These are phyloP conservation scores for Pelecanoides urinatrix DNA, from an alignment of 2,113 vertebrate genomes.

Conservation along the genomic window DNA sequence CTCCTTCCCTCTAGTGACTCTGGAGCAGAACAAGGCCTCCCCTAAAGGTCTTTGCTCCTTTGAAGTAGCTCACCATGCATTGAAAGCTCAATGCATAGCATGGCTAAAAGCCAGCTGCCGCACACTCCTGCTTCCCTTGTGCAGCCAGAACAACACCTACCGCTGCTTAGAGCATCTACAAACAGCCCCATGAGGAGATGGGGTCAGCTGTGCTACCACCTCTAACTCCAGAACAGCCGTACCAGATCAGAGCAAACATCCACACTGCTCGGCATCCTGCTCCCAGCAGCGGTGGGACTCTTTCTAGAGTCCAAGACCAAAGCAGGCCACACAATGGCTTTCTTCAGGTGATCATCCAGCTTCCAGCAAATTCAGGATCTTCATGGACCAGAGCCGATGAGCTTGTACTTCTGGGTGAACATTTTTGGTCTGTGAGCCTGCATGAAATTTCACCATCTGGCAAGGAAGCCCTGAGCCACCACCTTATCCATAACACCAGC, in stretches of 20 bases:
- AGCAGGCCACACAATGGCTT: fast-evolving
- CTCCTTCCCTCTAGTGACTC: not conserved
- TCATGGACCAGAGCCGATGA: not conserved
- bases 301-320: not conserved
- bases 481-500: not conserved
- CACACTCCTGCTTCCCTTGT: not conserved
- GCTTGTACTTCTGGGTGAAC: fast-evolving
- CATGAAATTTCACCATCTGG: fast-evolving
- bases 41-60: not conserved
- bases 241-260: not conserved
- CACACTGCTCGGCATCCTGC: not conserved
- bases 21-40: not conserved
- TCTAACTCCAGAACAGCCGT: fast-evolving
- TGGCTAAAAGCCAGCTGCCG: not conserved
- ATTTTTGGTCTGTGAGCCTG: not conserved
- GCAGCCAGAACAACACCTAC: not conserved
- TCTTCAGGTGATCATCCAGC: not conserved
- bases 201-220: not conserved
- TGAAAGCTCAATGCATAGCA: fast-evolving
- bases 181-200: not conserved
- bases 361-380: not conserved
- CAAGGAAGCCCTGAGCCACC: not conserved
- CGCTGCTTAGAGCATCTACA: fast-evolving
- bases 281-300: fast-evolving
- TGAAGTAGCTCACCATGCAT: not conserved